A percentile compares a stretch with the other conserved stretches of the same genome.
Conservation (phyloP, 2,888 invertebrate species). For the Agrochola macilenta region DNA sequence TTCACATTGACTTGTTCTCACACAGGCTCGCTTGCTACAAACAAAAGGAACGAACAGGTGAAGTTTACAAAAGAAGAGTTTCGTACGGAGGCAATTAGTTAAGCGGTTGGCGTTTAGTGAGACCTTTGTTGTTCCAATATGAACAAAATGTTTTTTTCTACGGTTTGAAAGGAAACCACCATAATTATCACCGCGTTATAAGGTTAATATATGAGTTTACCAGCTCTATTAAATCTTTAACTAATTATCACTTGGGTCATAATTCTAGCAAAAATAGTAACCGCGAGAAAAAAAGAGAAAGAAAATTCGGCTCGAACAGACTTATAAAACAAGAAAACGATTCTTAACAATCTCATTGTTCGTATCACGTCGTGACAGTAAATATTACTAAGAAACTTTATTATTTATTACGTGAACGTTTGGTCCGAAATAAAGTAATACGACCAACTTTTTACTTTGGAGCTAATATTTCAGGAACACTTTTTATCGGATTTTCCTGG, state of each 20-base stretch:
- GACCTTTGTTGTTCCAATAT: background rate
- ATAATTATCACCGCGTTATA: background rate
- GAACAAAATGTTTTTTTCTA: background rate
- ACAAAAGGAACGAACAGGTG: background rate
- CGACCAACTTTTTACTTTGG: background rate
- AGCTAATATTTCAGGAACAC: background rate
- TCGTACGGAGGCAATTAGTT: constrained; percentile 1
- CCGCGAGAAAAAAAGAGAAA: no score
- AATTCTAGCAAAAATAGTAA: background rate
- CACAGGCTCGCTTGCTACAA: background rate
- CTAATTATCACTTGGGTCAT: background rate
- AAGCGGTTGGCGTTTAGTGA: background rate
- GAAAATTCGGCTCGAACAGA: background rate
- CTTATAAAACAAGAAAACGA: background rate
- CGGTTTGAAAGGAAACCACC: background rate
- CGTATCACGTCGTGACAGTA: background rate
- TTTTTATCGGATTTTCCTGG: background rate
- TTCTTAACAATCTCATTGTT: background rate
- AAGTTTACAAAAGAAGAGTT: background rate
- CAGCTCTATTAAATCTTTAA: no score
- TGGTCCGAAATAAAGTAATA: background rate
- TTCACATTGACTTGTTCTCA: background rate
- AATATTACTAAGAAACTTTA: background rate
- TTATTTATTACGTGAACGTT: background rate
- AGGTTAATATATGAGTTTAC: background rate